Base-by-base conservation (phyloP, 2,888 invertebrate genomes). In the Agonopterix alstromeriana region DNA sequence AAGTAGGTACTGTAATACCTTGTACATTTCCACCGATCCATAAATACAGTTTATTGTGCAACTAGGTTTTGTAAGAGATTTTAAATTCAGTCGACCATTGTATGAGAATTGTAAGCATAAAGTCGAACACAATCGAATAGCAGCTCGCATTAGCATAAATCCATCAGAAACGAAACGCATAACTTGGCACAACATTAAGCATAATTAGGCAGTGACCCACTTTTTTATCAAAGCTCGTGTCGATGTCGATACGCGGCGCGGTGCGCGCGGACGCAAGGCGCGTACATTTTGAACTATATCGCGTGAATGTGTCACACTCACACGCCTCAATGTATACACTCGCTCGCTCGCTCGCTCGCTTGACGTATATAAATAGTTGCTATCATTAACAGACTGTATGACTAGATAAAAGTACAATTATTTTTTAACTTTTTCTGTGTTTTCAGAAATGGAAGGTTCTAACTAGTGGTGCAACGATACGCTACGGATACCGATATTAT, bases 181-280 rank as follows among this genome's bases (percentile, higher is more conserved):
- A 77, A 78, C 72, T 79, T 81, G 76, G 77, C 76, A 67, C 65
- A 65, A 66, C 73, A 73, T 77, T 27, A 27, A 27, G 69, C 70
- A 77, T 84, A 82, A 81, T 82, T 74, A 78, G 79, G 73, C 70
- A 72, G 56, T 75, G 78, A 81, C 84, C 82, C 61, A 82, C 69
- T 77, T 82, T 76, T 77, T 82, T 79, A 77, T 76, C 73, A 71
- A 71, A 70, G 69, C 66, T 72, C 62, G 56, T 55, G 7, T 10
- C 42, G 11, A 12, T 55, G 7, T 10, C 42, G 11, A 12, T 42
- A 42, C 27, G 27, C 27, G 27, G 27, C 7, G 27, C 5, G 27
- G 3, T 2, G 17, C 3, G 17, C 17, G 17, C 7, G 27, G 27
- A 27, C 27, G 27, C 27, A 27, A 5, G 27, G 27, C 27, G 27